Evolutionary conservation across 2,113 vertebrate species (phyloP).

Genomic region (Cyprinodon tularosa): DNA sequence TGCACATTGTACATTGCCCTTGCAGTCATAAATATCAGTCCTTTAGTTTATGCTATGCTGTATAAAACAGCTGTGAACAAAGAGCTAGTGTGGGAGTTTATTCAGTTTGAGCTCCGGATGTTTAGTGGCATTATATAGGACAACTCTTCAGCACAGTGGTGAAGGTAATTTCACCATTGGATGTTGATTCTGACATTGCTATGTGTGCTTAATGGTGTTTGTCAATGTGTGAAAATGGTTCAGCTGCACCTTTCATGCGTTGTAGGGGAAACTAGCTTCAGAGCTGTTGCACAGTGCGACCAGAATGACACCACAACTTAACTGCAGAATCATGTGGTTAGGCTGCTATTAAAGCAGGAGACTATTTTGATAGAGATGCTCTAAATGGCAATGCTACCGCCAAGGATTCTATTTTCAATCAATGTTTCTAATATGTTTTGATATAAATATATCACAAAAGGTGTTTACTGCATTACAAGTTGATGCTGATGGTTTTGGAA

Average conservation of each 20-base stretch:
- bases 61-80: neutral
- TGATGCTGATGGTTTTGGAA: neutral
- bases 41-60: neutral
- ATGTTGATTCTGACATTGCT: neutral
- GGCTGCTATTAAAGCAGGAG: neutral
- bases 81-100: neutral
- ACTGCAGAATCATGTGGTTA: neutral
- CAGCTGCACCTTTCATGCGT: neutral
- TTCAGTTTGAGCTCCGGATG: neutral
- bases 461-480: too few relatives aligned
- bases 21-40: neutral
- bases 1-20: neutral
- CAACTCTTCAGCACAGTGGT: neutral
- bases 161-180: neutral
- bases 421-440: neutral
- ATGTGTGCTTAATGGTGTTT: neutral
- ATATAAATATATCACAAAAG: neutral
- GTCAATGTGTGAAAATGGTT: neutral
- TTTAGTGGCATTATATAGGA: neutral
- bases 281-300: neutral
- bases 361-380: neutral
- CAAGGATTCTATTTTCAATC: neutral
- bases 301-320: neutral
- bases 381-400: neutral
- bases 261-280: neutral